These are phyloP conservation scores for Lasioglossum calceatum DNA, from an alignment of 2,888 invertebrate genomes.

Conservation along the genomic window DNA sequence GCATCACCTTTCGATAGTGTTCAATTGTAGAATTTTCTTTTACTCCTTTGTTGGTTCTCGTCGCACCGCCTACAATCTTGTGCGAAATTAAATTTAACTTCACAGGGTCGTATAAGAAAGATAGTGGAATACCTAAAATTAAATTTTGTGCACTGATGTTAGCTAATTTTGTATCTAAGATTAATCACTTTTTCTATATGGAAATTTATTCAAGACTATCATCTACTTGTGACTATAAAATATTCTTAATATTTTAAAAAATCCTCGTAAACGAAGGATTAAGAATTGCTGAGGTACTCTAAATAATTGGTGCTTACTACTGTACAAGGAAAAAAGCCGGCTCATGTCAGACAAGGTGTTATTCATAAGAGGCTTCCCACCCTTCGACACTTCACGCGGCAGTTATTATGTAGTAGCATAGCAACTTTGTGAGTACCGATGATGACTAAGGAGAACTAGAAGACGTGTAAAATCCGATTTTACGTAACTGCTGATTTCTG, in stretches of 20 bases:
- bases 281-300: slow-evolving; percentile 6
- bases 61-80: background rate
- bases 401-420: background rate
- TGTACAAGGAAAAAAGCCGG: background rate
- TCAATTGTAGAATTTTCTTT: background rate
- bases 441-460: background rate
- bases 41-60: background rate
- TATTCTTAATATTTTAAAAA: background rate
- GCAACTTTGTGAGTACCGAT: background rate
- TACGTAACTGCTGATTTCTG: background rate
- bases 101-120: too few species aligned
- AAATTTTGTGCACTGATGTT: background rate
- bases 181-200: background rate
- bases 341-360: background rate
- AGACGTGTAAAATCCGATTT: background rate
- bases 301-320: background rate
- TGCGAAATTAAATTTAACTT: background rate
- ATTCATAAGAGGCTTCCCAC: background rate
- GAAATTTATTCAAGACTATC: background rate
- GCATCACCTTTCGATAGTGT: background rate
- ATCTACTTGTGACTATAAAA: background rate
- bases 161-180: background rate
- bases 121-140: too few species aligned
- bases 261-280: background rate
- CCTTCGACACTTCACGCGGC: background rate